These are phyloP conservation scores for Palythoa caribaeorum DNA, from an alignment of 92 coral and sea anemone genomes.

Conservation along the genomic window DNA sequence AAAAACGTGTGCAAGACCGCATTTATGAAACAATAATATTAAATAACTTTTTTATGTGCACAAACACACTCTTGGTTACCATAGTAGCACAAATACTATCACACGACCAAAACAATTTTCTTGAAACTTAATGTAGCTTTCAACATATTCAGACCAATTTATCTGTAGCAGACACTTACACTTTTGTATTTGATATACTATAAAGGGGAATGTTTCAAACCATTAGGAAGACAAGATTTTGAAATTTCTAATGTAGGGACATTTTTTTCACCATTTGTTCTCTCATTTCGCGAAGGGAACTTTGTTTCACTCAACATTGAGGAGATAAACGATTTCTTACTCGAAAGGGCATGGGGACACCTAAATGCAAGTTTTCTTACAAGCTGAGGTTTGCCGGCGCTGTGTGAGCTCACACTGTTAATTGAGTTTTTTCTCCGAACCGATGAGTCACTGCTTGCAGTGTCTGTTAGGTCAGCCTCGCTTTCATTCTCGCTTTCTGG, in stretches of 20 bases:
- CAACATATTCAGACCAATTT: background rate
- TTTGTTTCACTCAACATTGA: constrained; percentile 35
- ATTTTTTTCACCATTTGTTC: constrained; percentile 5
- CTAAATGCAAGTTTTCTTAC: constrained; percentile 83
- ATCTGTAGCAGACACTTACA: background rate
- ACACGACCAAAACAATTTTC: background rate
- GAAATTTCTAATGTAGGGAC: constrained; percentile 2
- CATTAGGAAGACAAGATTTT: constrained; percentile 7
- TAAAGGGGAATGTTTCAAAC: constrained; percentile 20
- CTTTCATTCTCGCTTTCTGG: constrained; percentile 83
- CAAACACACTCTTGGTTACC: background rate
- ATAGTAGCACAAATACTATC: background rate
- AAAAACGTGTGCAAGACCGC: no score
- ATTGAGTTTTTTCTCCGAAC: constrained; percentile 49
- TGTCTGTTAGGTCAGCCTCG: constrained; percentile 77
- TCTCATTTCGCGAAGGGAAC: constrained; percentile 8
- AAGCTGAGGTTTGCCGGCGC: constrained; percentile 72
- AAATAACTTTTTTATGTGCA: background rate
- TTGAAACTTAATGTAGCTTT: background rate
- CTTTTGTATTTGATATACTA: background rate
- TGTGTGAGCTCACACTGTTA: constrained; percentile 11
- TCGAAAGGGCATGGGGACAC: constrained; percentile 49
- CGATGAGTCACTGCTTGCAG: constrained; percentile 67
- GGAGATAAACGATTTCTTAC: constrained; percentile 20
- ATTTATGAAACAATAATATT: no score